Evolutionary conservation across 2,888 invertebrate species (phyloP), one percentile per base, ranked within the genome.

Genomic region (Chrysotoxum bicinctum): DNA sequence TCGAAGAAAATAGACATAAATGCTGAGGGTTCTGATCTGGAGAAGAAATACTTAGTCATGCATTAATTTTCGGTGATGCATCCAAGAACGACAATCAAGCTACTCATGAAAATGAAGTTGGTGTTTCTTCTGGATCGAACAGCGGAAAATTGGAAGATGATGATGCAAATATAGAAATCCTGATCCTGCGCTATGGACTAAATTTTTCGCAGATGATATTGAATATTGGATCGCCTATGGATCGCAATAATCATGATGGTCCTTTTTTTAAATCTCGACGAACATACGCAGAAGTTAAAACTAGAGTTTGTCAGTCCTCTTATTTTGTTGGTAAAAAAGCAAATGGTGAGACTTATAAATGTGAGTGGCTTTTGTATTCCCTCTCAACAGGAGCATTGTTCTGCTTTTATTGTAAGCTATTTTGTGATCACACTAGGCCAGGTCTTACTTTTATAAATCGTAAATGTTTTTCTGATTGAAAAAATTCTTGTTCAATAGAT

Each of bases 381-480:
- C 2, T 43, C 43, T 43, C 43, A 16, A 43, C 2, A 43, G 43
- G n/a, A 43, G 43, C 43, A 4, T 7, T 16, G 26, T 62, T 62
- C 43, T 62, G 43, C 43, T 62, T 62, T 62, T 43, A 43, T 62
- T 43, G 62, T 40, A 62, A 62, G 62, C 43, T 62, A 62, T 62
- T 62, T 64, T 12, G 30, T 64, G 64, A 48, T 64, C 30, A 30
- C 32, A 48, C 3, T 32, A 64, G 32, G 64, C 48, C 48, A 64
- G 45, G 48, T 16, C 30, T 32, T 16, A 30, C n/a, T 52, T 54
- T 32, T 54, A 54, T 32, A 54, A 54, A 54, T 54, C 54, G 54
- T 48, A 48, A 35, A 50, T 14, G 66, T 66, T 66, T 66, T 66
- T 66, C 66, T 66, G 48, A 48, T 48, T 66, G 19, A 10, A 66